Evolutionary conservation across 2,888 invertebrate species (phyloP).

Genomic region (Calliphora vomitoria): DNA sequence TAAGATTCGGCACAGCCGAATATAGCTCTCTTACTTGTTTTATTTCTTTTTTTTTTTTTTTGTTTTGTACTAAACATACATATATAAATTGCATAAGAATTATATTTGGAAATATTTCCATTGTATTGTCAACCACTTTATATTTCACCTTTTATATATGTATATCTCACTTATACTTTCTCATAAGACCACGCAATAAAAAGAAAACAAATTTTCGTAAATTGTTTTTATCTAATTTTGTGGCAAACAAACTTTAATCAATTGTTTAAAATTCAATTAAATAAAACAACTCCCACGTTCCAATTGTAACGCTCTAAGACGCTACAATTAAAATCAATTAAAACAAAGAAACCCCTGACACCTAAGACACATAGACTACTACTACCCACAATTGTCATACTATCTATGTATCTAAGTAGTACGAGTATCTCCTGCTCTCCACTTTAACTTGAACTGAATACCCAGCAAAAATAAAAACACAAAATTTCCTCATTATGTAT

Average conservation of each 20-base stretch:
- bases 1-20: no score
- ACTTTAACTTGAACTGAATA: conserved; percentile 17
- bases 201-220: not conserved
- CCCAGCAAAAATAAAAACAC: conserved; percentile 3
- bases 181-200: not conserved
- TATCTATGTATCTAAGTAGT: conserved; percentile 61
- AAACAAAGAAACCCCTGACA: conserved; percentile 73
- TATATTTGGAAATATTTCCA: no score
- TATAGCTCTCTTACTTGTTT: no score
- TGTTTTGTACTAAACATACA: no score
- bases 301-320: conserved; percentile 65
- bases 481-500: conserved; percentile 77
- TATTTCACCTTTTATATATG: no score
- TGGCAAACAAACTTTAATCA: not conserved
- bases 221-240: not conserved
- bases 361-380: conserved; percentile 75
- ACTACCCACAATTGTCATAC: conserved; percentile 70
- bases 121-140: no score
- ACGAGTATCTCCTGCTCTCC: conserved; percentile 29
- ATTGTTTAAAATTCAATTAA: conserved; percentile 45
- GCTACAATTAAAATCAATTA: conserved; percentile 72
- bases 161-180: no score
- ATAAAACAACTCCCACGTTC: conserved; percentile 79
- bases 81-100: no score
- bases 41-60: no score